Evolutionary conservation across 2,888 invertebrate species (phyloP).

Genomic region (Orthosia gracilis): DNA sequence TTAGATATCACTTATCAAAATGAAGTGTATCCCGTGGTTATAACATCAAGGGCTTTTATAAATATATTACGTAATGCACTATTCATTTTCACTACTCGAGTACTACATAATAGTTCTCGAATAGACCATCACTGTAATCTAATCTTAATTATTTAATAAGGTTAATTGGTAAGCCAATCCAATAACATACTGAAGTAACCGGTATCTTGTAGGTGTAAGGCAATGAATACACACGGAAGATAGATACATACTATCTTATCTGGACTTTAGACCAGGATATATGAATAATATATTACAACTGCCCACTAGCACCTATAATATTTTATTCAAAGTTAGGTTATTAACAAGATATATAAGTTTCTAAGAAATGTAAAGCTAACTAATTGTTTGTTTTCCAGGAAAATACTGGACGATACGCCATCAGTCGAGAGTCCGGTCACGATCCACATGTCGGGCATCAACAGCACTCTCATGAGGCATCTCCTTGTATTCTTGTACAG

Average conservation of each 20-base stretch:
- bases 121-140: constrained; percentile 64
- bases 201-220: constrained; percentile 63
- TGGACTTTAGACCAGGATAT: constrained; percentile 62
- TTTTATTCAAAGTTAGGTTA: constrained; percentile 40
- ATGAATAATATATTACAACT: constrained; percentile 46
- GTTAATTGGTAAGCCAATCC: constrained; percentile 70
- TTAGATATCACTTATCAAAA: not conserved
- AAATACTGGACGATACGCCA: constrained; percentile 94
- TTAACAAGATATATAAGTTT: constrained; percentile 21
- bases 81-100: constrained; percentile 43
- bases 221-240: constrained; percentile 49
- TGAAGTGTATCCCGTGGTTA: not conserved
- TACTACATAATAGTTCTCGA: constrained; percentile 54
- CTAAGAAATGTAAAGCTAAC: constrained; percentile 30
- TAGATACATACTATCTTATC: constrained; percentile 49
- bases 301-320: constrained; percentile 21
- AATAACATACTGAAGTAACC: constrained; percentile 60
- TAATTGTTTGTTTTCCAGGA: constrained; percentile 83
- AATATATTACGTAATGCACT: constrained; percentile 22
- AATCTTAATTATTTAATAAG: constrained; percentile 70
- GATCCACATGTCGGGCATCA: constrained; percentile 96
- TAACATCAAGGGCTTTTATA: constrained; percentile 13
- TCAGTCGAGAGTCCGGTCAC: constrained; percentile 94
- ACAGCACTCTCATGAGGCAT: constrained; percentile 95
- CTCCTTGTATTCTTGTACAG: constrained; percentile 96